Percentiles rank a stretch among this genome's conserved stretches.
These are phyloP conservation scores for Caenorhabditis imperialis DNA, from an alignment of 2,888 invertebrate genomes.

Conservation along the genomic window DNA sequence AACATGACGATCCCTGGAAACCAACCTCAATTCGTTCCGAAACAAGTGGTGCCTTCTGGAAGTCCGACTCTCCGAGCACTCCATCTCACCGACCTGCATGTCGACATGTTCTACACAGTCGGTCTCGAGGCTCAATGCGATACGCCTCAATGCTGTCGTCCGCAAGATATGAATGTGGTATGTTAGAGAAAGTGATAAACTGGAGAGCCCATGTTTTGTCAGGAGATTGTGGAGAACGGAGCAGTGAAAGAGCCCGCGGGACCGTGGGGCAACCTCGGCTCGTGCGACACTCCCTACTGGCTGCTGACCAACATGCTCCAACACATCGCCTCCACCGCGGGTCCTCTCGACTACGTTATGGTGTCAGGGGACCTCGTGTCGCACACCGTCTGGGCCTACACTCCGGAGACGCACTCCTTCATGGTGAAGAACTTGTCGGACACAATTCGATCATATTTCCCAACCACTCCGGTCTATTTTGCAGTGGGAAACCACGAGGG, in stretches of 20 bases:
- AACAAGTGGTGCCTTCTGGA: slow-evolving; percentile 56
- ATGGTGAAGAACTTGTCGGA: slow-evolving; percentile 67
- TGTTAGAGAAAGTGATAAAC: slow-evolving; percentile 5
- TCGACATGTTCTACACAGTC: slow-evolving; percentile 65
- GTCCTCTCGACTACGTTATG: slow-evolving; percentile 70
- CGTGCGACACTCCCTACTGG: slow-evolving; percentile 74
- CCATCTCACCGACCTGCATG: slow-evolving; percentile 72
- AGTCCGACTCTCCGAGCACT: slow-evolving; percentile 67
- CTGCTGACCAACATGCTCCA: slow-evolving; percentile 70
- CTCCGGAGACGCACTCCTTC: slow-evolving; percentile 62
- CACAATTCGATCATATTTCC: slow-evolving; percentile 78
- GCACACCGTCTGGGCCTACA: slow-evolving; percentile 72
- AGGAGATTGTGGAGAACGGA: slow-evolving; percentile 50
- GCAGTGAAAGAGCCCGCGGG: slow-evolving; percentile 60
- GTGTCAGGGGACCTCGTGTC: slow-evolving; percentile 72
- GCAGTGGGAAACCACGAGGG: slow-evolving; percentile 96
- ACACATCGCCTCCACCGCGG: slow-evolving; percentile 53
- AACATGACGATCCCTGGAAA: slow-evolving; percentile 66
- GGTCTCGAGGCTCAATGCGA: slow-evolving; percentile 87
- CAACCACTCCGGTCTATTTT: slow-evolving; percentile 89
- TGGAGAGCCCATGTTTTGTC: background rate
- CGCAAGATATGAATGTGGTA: slow-evolving; percentile 54
- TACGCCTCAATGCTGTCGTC: slow-evolving; percentile 91
- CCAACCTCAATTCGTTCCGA: slow-evolving; percentile 61
- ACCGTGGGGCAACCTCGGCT: slow-evolving; percentile 69